Conservation (phyloP, 2,888 invertebrate species). For the Pyrochroa serraticornis region DNA sequence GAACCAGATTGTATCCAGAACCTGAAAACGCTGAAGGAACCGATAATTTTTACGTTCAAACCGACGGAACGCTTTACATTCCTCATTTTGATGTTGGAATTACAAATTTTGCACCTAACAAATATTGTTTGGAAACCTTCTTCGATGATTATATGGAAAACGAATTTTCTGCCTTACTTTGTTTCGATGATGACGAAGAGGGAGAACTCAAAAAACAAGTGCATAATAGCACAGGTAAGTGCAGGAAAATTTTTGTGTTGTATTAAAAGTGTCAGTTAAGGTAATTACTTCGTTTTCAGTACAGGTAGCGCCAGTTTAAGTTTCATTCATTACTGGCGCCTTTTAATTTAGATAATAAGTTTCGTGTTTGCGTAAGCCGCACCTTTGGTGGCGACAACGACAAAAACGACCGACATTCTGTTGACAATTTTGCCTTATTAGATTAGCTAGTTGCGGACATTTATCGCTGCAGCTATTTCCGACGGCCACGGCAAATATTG, state of each 20-base stretch:
- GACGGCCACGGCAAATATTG: too few species aligned
- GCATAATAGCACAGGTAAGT: background rate
- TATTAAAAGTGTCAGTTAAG: background rate
- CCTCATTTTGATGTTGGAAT: conserved; percentile 9
- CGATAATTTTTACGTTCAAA: conserved; percentile 21
- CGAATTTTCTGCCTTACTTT: conserved; percentile 4
- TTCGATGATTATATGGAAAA: background rate
- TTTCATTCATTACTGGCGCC: too few species aligned
- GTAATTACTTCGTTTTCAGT: background rate
- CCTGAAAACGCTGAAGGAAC: background rate
- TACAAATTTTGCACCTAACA: background rate
- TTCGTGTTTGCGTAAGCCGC: too few species aligned
- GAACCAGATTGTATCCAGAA: conserved; percentile 3
- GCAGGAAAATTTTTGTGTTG: too few species aligned
- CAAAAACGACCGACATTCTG: background rate
- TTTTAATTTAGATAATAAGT: too few species aligned
- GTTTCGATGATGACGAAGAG: conserved; percentile 2
- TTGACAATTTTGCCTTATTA: background rate
- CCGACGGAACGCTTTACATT: conserved; percentile 15
- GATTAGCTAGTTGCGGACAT: too few species aligned
- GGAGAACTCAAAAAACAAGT: background rate
- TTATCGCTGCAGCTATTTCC: too few species aligned
- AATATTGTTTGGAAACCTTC: conserved; percentile 21
- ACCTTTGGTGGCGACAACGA: too few species aligned
- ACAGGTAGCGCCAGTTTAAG: too few species aligned